phyloP scores from a whole-genome alignment of 2,888 invertebrate genomes.

The Drosophila prostipennis region DNA sequence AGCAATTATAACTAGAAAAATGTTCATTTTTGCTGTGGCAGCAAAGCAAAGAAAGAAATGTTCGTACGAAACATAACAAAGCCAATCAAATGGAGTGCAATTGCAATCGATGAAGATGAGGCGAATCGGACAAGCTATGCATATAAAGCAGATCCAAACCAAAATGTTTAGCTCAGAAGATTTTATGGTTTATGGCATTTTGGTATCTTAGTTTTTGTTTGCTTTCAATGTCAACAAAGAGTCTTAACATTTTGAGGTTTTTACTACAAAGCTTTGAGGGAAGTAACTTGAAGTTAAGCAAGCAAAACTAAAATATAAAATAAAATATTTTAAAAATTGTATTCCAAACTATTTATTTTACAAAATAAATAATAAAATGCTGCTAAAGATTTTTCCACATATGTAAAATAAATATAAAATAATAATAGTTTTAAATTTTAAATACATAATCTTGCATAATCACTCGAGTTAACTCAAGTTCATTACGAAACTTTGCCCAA shows the following conservation, averaged over 20 bases:
- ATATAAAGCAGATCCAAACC: not conserved
- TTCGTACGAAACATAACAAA: conserved; percentile 7
- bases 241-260: too few species aligned
- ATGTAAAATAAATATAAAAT: not conserved
- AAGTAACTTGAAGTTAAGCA: too few species aligned
- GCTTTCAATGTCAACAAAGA: not conserved
- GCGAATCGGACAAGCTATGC: not conserved
- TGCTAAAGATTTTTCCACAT: too few species aligned
- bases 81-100: conserved; percentile 15
- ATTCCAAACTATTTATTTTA: too few species aligned
- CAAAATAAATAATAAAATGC: too few species aligned
- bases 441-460: conserved; percentile 8
- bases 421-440: not conserved
- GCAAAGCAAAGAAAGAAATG: not conserved
- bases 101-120: conserved; percentile 5
- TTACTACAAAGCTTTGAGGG: too few species aligned
- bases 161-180: not conserved
- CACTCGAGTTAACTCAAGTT: conserved; percentile 3
- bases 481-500: conserved; percentile 18
- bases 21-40: not conserved
- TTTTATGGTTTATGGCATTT: conserved; percentile 3
- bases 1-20: not conserved
- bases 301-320: too few species aligned
- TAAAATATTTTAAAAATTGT: too few species aligned
- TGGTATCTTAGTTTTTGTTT: not conserved